Evolutionary conservation across 2,797 vertebrate species (phyloP).

Genomic region (Microcaecilia unicolor): DNA sequence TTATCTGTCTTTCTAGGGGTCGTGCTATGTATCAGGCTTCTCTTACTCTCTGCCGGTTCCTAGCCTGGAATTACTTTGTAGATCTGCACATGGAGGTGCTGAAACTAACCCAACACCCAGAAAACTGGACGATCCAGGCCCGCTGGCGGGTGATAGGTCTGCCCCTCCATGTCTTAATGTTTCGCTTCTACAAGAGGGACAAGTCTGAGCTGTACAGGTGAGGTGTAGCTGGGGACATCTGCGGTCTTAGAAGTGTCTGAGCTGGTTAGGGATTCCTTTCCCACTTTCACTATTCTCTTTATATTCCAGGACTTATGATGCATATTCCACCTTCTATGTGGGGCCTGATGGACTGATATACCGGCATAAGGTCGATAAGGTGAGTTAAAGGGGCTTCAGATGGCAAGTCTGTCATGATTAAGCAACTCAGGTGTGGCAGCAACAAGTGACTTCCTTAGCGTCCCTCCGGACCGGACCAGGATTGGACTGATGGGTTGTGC

Average conservation of each 20-base stretch:
- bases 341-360: constrained; percentile 73
- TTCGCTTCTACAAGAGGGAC: constrained; percentile 74
- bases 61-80: constrained; percentile 70
- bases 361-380: constrained; percentile 82
- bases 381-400: constrained; percentile 28
- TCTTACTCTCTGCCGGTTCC: constrained; percentile 56
- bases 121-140: constrained; percentile 75
- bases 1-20: constrained; percentile 57
- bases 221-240: not conserved
- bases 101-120: constrained; percentile 76
- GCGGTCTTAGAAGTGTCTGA: too few relatives aligned
- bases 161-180: constrained; percentile 59
- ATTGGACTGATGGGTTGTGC: too few relatives aligned
- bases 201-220: constrained; percentile 74
- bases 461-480: too few relatives aligned
- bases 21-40: constrained; percentile 57
- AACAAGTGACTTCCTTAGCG: too few relatives aligned
- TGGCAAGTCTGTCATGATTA: not conserved
- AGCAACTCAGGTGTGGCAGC: too few relatives aligned
- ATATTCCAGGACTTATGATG: constrained; percentile 67
- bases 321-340: constrained; percentile 85
- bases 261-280: too few relatives aligned
- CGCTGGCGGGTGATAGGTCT: constrained; percentile 79
- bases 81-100: constrained; percentile 69
- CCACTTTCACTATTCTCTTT: not conserved